Evolutionary conservation across 1,140 invertebrate species (phyloP), one percentile per base, ranked within the genome.

Genomic region (Mycetomoellerius zeteki): DNA sequence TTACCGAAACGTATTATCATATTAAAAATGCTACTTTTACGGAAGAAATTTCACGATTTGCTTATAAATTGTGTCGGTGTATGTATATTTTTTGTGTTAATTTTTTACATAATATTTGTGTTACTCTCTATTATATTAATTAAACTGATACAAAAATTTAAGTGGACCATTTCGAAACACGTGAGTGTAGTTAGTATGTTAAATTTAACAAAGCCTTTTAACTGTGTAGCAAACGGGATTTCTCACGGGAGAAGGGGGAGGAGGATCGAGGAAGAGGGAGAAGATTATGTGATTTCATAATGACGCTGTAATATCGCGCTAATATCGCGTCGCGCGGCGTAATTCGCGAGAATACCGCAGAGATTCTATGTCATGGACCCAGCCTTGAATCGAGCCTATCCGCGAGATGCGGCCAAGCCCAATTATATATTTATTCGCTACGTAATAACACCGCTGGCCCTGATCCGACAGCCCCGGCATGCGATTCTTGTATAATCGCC

Each of bases 361-460:
- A 93, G 92, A 92, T 93, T 94, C 93, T 93, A 94, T 93, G 93
- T 93, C 93, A 94, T 89, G 93, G 93, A 92, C 90, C 87, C 73
- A 91, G 80, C 92, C 92, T 93, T 93, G 92, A 89, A 89, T 93
- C 80, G 65, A 93, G 86, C 90, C 88, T 91, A 91, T 87, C 43
- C 54, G 54, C 54, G 14, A 90, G 72, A 72, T 76, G 82, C 88
- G 72, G 91, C 89, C 91, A 94, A 93, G 65, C 91, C 91, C 89
- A 93, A 93, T 94, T 93, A 94, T 93, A 93, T 92, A 93, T 94
- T 92, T 93, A 93, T 93, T 93, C 90, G 90, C 90, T 88, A 92
- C 92, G 93, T 94, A 94, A 93, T 94, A 93, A 92, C 21, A 14
- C 14, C 37, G 86, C 86, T 93, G 93, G 92, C 93, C 93, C 91